These are phyloP conservation scores for Subacronicta megacephala DNA, from an alignment of 2,888 invertebrate species.

Conservation along the genomic window DNA sequence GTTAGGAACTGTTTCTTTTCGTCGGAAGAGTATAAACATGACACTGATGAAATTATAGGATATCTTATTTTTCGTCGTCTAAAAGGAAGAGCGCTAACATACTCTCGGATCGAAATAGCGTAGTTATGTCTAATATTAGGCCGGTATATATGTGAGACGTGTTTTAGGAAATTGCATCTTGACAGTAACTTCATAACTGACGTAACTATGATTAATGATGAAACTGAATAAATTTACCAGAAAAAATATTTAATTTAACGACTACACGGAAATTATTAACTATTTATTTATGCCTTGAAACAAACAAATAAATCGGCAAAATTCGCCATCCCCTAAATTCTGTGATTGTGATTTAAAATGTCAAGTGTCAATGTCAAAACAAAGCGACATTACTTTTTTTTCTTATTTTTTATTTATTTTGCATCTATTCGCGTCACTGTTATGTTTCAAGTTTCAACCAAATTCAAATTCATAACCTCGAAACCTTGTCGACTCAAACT, in stretches of 20 bases:
- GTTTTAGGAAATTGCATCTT: conserved; percentile 65
- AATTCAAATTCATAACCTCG: too few species aligned
- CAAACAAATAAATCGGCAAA: neutral
- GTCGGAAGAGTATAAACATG: conserved; percentile 77
- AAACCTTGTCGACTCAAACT: too few species aligned
- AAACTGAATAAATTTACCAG: neutral
- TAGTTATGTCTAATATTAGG: conserved; percentile 52
- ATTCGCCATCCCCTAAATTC: neutral
- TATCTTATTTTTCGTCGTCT: conserved; percentile 57
- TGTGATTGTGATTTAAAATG: conserved; percentile 4
- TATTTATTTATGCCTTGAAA: conserved; percentile 3
- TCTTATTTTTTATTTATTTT: too few species aligned
- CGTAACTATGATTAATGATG: neutral
- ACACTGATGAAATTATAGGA: conserved; percentile 61
- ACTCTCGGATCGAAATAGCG: conserved; percentile 60
- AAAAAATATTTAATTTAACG: conserved; percentile 16
- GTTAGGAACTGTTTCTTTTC: conserved; percentile 79
- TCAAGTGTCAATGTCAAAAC: conserved; percentile 21
- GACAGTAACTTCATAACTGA: conserved; percentile 70
- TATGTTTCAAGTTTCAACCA: too few species aligned
- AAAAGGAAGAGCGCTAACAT: conserved; percentile 55
- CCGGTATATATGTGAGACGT: conserved; percentile 63
- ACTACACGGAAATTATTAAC: conserved; percentile 13
- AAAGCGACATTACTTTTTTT: neutral
- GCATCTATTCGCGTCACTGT: too few species aligned